Base-by-base conservation (phyloP, 2,888 invertebrate genomes). In the Thysanoteuthis rhombus region DNA sequence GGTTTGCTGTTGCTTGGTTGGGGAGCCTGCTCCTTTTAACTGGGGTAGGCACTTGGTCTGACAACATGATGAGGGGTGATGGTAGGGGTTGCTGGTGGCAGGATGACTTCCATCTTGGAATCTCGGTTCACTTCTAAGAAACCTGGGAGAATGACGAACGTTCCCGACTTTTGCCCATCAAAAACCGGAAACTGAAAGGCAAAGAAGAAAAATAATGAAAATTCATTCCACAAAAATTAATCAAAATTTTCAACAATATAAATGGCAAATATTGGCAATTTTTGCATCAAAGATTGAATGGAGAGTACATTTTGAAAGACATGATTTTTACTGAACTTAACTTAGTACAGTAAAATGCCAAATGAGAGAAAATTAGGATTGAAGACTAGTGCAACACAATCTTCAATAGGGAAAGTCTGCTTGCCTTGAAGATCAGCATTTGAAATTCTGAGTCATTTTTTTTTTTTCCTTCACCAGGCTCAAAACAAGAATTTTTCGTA, bases 101-200 rank as follows among this genome's bases (percentile, higher is more conserved):
- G 75, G 75, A 75, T 75, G 75, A 75, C 75, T n/a, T 75, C 36
- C 75, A 75, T 75, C 75, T 75, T n/a, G 32, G 32, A 58, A 58
- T 58, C 5, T 58, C 45, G 22, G 52, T 52, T 52, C n/a, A 75
- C 75, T 75, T 75, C n/a, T n/a, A 75, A 75, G 75, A 75, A 75
- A 75, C 8, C 75, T 75, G 75, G n/a, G 75, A 10, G 75, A 75
- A n/a, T n/a, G 75, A n/a, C n/a, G n/a, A 16, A 75, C n/a, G 10
- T 92, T 39, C 92, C 45, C 92, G 45, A n/a, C 45, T 22, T 32
- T 92, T 92, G 92, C 92, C 92, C 92, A 92, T 92, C 45, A 92
- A 28, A 92, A 92, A 92, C 42, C 92, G 92, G 92, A 92, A 92
- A 92, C 92, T 92, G 92, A 92, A 92, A 92, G 19, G 36, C 6